Evolutionary conservation across 53 echinoderm and acorn worm species (phyloP).

Genomic region (Zoroaster sp.): DNA sequence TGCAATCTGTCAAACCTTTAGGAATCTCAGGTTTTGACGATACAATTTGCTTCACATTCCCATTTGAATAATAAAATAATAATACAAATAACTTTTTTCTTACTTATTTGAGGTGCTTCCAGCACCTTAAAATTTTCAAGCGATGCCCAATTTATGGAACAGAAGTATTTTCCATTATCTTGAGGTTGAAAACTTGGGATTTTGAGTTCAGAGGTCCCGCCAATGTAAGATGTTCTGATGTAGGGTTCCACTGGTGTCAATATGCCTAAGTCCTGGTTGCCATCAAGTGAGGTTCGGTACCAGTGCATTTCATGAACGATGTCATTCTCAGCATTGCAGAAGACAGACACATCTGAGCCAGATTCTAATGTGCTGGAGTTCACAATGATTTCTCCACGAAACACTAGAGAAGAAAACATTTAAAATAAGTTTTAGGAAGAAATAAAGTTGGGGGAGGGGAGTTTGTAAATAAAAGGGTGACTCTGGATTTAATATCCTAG

Average conservation of each 20-base stretch:
- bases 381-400: no score
- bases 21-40: no score
- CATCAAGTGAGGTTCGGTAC: not conserved
- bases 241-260: not conserved
- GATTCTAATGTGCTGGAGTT: not conserved
- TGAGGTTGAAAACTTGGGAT: not conserved
- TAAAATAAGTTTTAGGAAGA: not conserved
- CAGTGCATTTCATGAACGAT: conserved; percentile 5
- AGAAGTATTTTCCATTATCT: not conserved
- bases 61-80: no score
- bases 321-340: not conserved
- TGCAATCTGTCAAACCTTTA: no score
- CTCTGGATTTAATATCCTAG: no score
- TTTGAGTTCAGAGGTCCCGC: not conserved
- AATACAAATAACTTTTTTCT: no score
- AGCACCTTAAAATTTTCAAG: no score
- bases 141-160: conserved; percentile 4
- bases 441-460: not conserved
- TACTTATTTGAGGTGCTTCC: not conserved
- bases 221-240: not conserved
- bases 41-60: not conserved
- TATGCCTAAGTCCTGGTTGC: no score
- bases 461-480: no score
- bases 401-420: not conserved
- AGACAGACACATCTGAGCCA: not conserved